Percentiles rank a stretch among this genome's conserved stretches.
Conservation (phyloP, 1,140 invertebrate species). For the Fopius arisanus region DNA sequence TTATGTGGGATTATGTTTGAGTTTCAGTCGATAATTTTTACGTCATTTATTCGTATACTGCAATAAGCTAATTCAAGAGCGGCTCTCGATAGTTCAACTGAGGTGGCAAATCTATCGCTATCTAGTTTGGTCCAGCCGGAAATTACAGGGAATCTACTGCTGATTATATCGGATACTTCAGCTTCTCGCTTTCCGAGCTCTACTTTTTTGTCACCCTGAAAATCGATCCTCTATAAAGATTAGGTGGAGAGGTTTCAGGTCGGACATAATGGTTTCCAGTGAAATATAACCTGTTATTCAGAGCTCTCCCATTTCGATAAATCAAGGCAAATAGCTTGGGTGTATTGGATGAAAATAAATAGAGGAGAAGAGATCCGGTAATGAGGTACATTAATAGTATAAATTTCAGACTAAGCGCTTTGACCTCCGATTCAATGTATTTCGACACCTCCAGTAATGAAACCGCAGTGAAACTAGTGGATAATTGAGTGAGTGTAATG, state of each 20-base stretch:
- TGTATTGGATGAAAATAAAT: neutral
- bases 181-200: neutral
- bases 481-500: neutral
- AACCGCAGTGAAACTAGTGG: neutral
- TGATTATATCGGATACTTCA: conserved; percentile 34
- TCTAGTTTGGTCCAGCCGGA: conserved; percentile 33
- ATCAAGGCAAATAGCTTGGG: neutral
- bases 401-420: neutral
- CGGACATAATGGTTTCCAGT: conserved; percentile 37
- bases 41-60: no score
- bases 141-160: conserved; percentile 41
- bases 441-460: no score
- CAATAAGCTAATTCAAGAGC: neutral
- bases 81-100: conserved; percentile 4
- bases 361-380: neutral
- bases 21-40: no score
- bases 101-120: neutral
- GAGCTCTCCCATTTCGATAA: neutral
- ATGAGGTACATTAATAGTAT: neutral
- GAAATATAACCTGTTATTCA: neutral
- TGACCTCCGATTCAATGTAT: neutral
- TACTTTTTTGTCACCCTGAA: conserved; percentile 2
- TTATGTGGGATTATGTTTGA: no score
- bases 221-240: conserved; percentile 32
- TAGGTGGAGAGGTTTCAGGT: conserved; percentile 20